Percentiles rank a stretch among this genome's conserved stretches.
Evolutionary conservation across 2,888 invertebrate genomes (phyloP).

Genomic region (Chloromyia formosa): DNA sequence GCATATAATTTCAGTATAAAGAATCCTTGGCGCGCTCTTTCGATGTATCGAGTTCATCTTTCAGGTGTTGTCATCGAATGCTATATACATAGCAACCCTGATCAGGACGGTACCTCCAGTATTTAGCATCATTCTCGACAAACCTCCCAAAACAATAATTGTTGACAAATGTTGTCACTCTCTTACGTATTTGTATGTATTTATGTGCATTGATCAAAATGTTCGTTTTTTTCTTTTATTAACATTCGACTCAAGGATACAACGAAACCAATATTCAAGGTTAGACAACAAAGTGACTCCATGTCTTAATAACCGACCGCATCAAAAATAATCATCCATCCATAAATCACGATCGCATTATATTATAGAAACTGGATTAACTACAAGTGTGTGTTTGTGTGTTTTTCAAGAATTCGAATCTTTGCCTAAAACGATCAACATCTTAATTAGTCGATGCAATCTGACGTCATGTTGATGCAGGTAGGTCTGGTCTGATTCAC

Average conservation of each 20-base stretch:
- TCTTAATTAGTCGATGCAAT: slow-evolving; percentile 40
- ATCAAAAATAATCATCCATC: neutral
- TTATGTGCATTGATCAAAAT: too few species aligned
- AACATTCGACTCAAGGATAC: neutral
- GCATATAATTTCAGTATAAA: too few species aligned
- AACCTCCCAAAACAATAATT: too few species aligned
- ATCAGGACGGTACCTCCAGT: too few species aligned
- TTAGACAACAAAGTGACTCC: neutral
- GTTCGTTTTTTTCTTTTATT: too few species aligned
- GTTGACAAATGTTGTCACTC: too few species aligned
- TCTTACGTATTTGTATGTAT: too few species aligned
- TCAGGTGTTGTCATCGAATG: too few species aligned
- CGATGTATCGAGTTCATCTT: too few species aligned
- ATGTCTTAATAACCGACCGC: neutral
- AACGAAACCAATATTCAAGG: neutral
- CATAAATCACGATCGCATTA: slow-evolving; percentile 40
- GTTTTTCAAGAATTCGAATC: neutral
- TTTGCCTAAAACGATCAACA: slow-evolving; percentile 9
- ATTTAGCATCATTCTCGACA: too few species aligned
- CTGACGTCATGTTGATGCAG: slow-evolving; percentile 23
- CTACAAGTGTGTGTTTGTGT: neutral
- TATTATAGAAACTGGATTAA: slow-evolving; percentile 23
- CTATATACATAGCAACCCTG: too few species aligned
- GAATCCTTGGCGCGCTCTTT: too few species aligned
- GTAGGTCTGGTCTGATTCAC: slow-evolving; percentile 17